Evolutionary conservation across 2,113 vertebrate genomes (phyloP).

Genomic region (Chaetura pelagica): DNA sequence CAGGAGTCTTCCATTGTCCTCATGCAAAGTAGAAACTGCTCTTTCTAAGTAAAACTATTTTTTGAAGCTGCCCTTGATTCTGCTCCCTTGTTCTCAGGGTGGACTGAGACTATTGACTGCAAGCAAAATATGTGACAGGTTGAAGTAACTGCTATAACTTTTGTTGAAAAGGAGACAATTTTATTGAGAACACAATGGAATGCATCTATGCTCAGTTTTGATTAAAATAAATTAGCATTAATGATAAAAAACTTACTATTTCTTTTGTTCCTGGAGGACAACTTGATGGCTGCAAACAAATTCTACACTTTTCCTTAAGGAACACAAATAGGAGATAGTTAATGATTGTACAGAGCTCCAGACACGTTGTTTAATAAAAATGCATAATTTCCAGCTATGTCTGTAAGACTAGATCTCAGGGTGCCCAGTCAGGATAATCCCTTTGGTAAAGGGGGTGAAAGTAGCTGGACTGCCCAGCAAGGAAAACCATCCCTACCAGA

Average conservation of each 20-base stretch:
- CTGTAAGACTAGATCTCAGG: background rate
- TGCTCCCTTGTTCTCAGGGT: background rate
- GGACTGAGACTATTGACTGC: background rate
- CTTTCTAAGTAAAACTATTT: background rate
- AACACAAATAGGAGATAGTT: slow-evolving; percentile 21
- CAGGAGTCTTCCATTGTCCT: background rate
- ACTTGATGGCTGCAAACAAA: slow-evolving; percentile 19
- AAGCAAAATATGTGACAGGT: background rate
- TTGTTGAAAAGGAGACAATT: background rate
- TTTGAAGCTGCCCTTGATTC: background rate
- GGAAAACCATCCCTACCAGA: fast-evolving
- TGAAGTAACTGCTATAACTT: background rate
- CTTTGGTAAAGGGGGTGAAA: background rate
- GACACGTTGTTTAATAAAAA: background rate
- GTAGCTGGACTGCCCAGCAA: background rate
- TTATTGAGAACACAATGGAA: background rate
- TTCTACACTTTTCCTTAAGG: slow-evolving; percentile 74
- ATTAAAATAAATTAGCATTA: background rate
- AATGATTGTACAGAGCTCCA: background rate
- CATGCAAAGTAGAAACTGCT: background rate
- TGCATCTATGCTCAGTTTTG: background rate
- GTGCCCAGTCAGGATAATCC: background rate
- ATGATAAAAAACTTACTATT: slow-evolving; percentile 72
- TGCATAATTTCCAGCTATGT: background rate
- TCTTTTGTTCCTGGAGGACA: slow-evolving; percentile 80